Evolutionary conservation across 2,797 vertebrate genomes (phyloP).

Genomic region (Lindbergichthys nudifrons): DNA sequence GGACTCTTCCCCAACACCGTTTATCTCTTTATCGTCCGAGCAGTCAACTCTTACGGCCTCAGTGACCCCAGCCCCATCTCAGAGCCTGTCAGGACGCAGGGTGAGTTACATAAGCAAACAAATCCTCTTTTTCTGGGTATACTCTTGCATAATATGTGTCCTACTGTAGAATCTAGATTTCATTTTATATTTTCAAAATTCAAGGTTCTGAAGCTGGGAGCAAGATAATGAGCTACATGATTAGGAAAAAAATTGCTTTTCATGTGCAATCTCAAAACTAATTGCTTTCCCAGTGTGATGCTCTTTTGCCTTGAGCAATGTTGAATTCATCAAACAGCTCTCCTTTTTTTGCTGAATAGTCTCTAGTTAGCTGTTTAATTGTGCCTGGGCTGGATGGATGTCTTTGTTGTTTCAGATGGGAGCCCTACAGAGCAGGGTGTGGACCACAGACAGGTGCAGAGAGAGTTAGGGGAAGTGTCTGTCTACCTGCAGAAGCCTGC

Average conservation of each 20-base stretch:
- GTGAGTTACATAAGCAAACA: conserved; percentile 72
- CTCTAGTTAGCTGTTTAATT: conserved; percentile 29
- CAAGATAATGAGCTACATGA: conserved; percentile 47
- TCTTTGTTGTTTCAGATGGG: conserved; percentile 78
- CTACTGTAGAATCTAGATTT: conserved; percentile 15
- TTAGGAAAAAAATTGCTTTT: conserved; percentile 49
- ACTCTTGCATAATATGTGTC: not conserved
- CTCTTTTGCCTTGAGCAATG: conserved; percentile 57
- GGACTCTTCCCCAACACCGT: conserved; percentile 90
- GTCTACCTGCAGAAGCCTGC: conserved; percentile 89
- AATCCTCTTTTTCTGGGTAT: not conserved
- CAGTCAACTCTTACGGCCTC: conserved; percentile 90
- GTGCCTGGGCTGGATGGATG: not conserved
- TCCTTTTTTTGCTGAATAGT: conserved; percentile 19
- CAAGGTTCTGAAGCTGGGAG: conserved; percentile 29
- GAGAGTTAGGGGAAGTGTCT: conserved; percentile 87
- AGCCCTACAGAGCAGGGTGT: conserved; percentile 84
- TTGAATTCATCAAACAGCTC: conserved; percentile 60
- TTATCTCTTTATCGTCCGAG: conserved; percentile 95
- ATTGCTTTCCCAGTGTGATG: conserved; percentile 71
- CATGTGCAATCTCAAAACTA: conserved; percentile 50
- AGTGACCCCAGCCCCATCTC: conserved; percentile 95
- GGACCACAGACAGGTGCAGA: conserved; percentile 89
- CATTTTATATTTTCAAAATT: conserved; percentile 31
- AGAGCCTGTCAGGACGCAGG: conserved; percentile 92